Percentiles rank a stretch among this genome's conserved stretches.
Evolutionary conservation across 2,797 vertebrate species (phyloP).

Genomic region (Hippopotamyrus pictus): DNA sequence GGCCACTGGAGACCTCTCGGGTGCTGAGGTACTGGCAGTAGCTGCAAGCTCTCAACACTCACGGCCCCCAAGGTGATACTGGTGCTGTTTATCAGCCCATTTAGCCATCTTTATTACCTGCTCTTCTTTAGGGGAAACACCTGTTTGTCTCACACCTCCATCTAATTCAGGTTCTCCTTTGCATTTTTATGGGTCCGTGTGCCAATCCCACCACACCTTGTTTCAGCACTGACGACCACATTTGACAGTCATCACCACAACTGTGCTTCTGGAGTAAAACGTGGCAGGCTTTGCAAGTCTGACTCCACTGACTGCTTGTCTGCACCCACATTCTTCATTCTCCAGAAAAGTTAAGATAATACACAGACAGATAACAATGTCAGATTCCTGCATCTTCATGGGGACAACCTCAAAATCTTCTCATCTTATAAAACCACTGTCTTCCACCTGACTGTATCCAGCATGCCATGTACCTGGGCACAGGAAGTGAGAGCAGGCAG

Average conservation of each 20-base stretch:
- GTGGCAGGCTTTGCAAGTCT: not conserved
- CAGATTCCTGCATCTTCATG: not conserved
- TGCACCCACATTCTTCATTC: not conserved
- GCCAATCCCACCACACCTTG: not conserved
- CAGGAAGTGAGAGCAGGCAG: not conserved
- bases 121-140: not conserved
- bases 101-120: not conserved
- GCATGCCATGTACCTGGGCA: not conserved
- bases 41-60: not conserved
- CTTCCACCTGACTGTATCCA: not conserved
- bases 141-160: not conserved
- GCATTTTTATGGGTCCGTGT: not conserved
- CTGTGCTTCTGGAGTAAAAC: not conserved
- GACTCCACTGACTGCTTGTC: not conserved
- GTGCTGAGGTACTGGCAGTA: not conserved
- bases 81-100: not conserved
- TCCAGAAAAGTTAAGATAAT: not conserved
- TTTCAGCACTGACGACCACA: not conserved
- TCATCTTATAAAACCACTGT: not conserved
- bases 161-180: not conserved
- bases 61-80: not conserved
- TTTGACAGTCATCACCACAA: not conserved
- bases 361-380: not conserved
- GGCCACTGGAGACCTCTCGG: not conserved
- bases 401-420: not conserved